Conservation (phyloP, 2,113 vertebrate genomes). For the Hemibagrus wyckioides region DNA sequence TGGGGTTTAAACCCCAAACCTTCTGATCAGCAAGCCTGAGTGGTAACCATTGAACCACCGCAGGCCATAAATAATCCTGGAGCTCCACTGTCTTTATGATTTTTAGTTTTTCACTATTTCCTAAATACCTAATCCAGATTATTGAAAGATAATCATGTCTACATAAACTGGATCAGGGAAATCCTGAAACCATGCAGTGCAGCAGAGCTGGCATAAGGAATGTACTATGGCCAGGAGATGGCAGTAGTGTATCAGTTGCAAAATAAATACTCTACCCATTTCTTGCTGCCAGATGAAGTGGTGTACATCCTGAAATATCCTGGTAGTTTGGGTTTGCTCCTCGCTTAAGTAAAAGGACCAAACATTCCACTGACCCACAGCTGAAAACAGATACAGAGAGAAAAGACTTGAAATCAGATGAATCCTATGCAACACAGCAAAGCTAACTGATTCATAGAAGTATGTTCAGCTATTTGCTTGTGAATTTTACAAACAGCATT, state of each 20-base stretch:
- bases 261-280: constrained; percentile 83
- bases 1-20: no score
- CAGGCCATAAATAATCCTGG: neutral
- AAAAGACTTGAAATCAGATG: constrained; percentile 11
- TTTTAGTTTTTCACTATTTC: neutral
- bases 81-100: neutral
- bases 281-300: constrained; percentile 94
- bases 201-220: neutral
- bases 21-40: no score
- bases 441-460: neutral
- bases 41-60: no score
- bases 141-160: neutral
- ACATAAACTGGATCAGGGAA: neutral
- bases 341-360: constrained; percentile 90
- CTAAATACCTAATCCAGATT: neutral
- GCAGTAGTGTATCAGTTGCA: constrained; percentile 2
- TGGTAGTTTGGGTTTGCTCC: constrained; percentile 98
- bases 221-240: constrained; percentile 34
- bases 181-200: neutral
- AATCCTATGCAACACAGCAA: neutral
- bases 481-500: neutral
- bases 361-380: constrained; percentile 97
- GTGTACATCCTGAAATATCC: constrained; percentile 97
- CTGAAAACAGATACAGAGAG: constrained; percentile 62
- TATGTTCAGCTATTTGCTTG: neutral